Evolutionary conservation across 53 echinoderm and acorn worm species (phyloP), one percentile per base, ranked within the genome.

Genomic region (Hippasteria phrygiana): DNA sequence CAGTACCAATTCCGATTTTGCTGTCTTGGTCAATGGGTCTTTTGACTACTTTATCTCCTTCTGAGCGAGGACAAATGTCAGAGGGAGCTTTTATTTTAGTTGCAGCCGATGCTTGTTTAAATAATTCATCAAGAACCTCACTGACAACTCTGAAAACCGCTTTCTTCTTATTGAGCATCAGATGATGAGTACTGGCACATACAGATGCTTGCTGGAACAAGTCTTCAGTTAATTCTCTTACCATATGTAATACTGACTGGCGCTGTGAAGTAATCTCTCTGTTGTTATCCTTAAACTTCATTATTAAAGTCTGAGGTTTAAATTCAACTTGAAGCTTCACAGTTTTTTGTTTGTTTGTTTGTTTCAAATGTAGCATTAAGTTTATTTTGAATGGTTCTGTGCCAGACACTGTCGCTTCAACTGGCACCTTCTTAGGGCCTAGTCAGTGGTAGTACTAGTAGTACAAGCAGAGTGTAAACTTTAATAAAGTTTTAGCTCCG

Each of bases 41-140:
- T 4, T 43, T 74, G 46, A 13, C 50, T 24, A 32, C 67, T 14
- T 14, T 51, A 43, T 27, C 22, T 74, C 28, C 41, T 74, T 43
- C 43, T 74, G 28, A 46, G 51, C 20, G 51, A 11, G 48, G 45
- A 43, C 42, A 74, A 14, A 10, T 10, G 26, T 20, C 32, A 3
- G 48, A 14, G 10, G 47, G 22, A 8, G 45, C 11, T 28, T 43
- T 24, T 22, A 10, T 12, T 3, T 77, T 24, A 33, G 40, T 3
- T 55, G 55, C 38, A 40, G 10, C 26, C n/a, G 29, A 41, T 81
- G 81, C 81, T 43, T 81, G 39, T 26, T 17, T 1, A 20, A 81
- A 81, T 28, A 81, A 55, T 31, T 81, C 65, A 17, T 45, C 63
- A 45, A 81, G 16, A 81, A 65, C 31, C 27, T 65, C 63, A 26